phyloP scores from a whole-genome alignment of 2,888 invertebrate genomes.

The Acheta domesticus region DNA sequence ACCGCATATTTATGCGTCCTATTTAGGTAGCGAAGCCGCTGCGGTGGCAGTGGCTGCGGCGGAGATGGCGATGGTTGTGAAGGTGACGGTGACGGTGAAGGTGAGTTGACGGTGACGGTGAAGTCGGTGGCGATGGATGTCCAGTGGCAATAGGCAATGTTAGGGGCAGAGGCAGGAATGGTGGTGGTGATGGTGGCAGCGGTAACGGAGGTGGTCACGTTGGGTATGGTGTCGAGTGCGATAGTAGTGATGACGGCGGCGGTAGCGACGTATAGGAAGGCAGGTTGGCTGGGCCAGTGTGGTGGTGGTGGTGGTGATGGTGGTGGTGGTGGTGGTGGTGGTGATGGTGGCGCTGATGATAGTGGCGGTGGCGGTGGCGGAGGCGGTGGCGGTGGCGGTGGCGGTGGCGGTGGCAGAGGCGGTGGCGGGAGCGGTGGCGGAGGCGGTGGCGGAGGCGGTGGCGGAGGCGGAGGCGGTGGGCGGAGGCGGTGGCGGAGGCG shows the following conservation, averaged over 20 bases:
- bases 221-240: neutral
- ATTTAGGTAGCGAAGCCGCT: no score
- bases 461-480: neutral
- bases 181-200: neutral
- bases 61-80: no score
- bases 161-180: neutral
- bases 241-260: neutral
- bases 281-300: neutral
- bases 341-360: neutral
- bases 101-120: no score
- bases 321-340: neutral
- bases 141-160: no score
- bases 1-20: neutral
- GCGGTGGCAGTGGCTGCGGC: no score
- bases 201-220: neutral
- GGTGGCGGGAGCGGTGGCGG: neutral
- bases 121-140: no score
- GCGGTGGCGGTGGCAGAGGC: neutral
- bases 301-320: neutral
- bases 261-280: no score
- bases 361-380: neutral
- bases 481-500: no score
- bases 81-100: no score
- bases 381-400: neutral
- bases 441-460: neutral